Evolutionary conservation across 2,113 vertebrate species (phyloP).

Genomic region (Lipophrys pholis): DNA sequence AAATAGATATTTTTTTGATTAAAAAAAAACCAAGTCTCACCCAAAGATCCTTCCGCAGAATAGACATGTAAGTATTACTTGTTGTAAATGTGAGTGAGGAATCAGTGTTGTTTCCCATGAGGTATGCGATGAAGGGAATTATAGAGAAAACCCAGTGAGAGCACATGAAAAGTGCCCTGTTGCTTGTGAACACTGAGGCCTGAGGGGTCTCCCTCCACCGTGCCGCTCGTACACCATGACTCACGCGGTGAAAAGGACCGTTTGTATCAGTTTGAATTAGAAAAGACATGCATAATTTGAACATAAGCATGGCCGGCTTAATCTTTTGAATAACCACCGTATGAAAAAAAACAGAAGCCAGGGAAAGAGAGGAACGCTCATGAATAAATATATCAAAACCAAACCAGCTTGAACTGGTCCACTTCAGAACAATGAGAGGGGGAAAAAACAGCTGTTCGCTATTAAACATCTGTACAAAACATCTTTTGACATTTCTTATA

Average conservation of each 20-base stretch:
- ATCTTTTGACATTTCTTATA: slow-evolving; percentile 42
- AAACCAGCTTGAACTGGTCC: slow-evolving; percentile 13
- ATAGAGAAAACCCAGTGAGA: neutral
- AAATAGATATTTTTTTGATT: too few species aligned
- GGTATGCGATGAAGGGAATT: neutral
- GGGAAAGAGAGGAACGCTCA: neutral
- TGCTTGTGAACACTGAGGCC: neutral
- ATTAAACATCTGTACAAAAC: slow-evolving; percentile 22
- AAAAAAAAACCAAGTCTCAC: neutral
- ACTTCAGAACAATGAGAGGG: slow-evolving; percentile 38
- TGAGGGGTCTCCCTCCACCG: slow-evolving; percentile 1
- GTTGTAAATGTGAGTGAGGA: neutral
- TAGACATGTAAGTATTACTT: neutral
- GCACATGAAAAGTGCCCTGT: neutral
- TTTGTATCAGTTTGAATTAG: slow-evolving; percentile 48
- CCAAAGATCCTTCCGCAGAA: slow-evolving; percentile 10
- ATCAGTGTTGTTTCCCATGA: slow-evolving; percentile 11
- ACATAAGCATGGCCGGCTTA: slow-evolving; percentile 18
- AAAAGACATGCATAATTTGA: slow-evolving; percentile 30
- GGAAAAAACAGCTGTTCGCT: slow-evolving; percentile 25
- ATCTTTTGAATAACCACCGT: slow-evolving; percentile 21
- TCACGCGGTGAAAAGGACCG: slow-evolving; percentile 44
- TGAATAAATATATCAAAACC: slow-evolving; percentile 18
- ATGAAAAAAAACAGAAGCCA: neutral
- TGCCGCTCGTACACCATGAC: slow-evolving; percentile 43